These are phyloP conservation scores for Otus sunia DNA, from an alignment of 2,113 vertebrate genomes.

Conservation along the genomic window DNA sequence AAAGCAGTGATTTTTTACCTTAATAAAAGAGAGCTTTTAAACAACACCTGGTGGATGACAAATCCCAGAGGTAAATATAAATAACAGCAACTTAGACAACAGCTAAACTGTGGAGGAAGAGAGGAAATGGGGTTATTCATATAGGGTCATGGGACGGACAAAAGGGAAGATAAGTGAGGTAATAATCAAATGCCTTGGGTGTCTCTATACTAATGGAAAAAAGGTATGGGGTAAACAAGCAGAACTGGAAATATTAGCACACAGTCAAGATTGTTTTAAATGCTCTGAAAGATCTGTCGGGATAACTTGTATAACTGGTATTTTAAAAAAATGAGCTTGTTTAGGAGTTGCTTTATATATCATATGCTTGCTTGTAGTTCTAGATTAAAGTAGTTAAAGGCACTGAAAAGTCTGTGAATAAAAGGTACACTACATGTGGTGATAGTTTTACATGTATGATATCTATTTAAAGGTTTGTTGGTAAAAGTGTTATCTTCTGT, in stretches of 20 bases:
- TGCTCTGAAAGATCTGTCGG: background rate
- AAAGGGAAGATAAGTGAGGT: background rate
- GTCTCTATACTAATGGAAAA: background rate
- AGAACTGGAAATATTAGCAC: slow-evolving; percentile 53
- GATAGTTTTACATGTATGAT: background rate
- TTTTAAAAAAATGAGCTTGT: background rate
- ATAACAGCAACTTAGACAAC: background rate
- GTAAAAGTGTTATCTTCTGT: background rate
- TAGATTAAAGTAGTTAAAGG: background rate
- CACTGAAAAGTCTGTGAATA: background rate
- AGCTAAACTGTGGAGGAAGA: background rate
- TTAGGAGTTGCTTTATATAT: background rate
- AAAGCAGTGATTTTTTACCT: background rate
- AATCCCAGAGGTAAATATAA: background rate
- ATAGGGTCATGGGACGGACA: background rate
- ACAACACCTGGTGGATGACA: background rate
- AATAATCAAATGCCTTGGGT: background rate
- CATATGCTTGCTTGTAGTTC: background rate
- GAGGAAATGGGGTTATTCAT: background rate
- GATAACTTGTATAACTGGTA: slow-evolving; percentile 6
- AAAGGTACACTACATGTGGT: background rate
- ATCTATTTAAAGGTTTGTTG: background rate
- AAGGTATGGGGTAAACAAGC: slow-evolving; percentile 5
- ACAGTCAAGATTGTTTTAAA: background rate
- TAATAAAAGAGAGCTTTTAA: background rate